phyloP scores from a whole-genome alignment of 2,113 vertebrate species.

The Sarotherodon lohbergeri region DNA sequence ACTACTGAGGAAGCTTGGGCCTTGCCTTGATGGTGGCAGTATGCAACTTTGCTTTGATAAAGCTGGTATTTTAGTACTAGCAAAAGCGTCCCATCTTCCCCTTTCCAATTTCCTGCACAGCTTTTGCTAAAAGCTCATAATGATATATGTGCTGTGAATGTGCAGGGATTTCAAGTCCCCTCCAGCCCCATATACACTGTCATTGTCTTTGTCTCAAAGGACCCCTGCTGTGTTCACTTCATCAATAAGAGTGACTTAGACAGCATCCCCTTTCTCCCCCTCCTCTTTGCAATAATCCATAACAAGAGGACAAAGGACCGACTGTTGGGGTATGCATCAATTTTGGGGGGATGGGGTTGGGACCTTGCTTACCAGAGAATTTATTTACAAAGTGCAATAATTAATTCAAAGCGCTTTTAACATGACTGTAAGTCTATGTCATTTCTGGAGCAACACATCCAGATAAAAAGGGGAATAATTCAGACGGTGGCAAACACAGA shows the following conservation, averaged over 20 bases:
- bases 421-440: background rate
- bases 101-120: background rate
- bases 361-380: background rate
- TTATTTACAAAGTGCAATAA: background rate
- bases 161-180: background rate
- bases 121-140: background rate
- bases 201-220: constrained; percentile 22
- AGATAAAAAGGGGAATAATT: background rate
- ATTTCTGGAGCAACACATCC: background rate
- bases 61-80: background rate
- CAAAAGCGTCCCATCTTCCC: background rate
- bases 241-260: constrained; percentile 43
- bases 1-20: background rate
- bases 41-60: background rate
- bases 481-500: background rate
- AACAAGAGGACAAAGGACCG: constrained; percentile 61
- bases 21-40: background rate
- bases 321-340: constrained; percentile 4
- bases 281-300: constrained; percentile 53
- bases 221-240: constrained; percentile 42
- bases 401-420: background rate
- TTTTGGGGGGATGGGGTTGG: background rate
- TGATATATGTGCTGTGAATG: background rate
- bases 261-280: background rate
- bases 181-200: background rate